These are phyloP conservation scores for Lophius americanus DNA, from an alignment of 2,797 vertebrate species.

Conservation along the genomic window DNA sequence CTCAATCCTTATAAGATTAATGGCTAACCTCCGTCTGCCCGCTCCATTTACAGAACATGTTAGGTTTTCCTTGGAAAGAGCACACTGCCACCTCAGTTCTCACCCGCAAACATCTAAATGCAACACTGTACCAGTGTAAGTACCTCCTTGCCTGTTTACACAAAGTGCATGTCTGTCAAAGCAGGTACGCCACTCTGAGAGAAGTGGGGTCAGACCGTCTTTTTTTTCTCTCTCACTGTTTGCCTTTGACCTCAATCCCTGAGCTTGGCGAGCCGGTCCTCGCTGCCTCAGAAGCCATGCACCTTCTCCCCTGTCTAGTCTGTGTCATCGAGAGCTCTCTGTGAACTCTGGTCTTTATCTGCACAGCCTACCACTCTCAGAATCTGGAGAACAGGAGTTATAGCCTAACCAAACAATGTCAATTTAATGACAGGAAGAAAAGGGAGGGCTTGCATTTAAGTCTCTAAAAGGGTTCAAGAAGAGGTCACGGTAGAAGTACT, in stretches of 20 bases:
- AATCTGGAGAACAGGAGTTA: constrained; percentile 29
- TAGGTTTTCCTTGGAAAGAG: constrained; percentile 64
- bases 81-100: constrained; percentile 75
- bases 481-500: constrained; percentile 12
- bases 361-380: constrained; percentile 18
- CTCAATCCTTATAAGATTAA: constrained; percentile 72
- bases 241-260: constrained; percentile 65
- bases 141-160: constrained; percentile 59
- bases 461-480: constrained; percentile 27
- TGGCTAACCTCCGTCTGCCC: constrained; percentile 68
- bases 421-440: constrained; percentile 33
- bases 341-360: constrained; percentile 50
- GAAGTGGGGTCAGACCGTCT: constrained; percentile 39
- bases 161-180: constrained; percentile 46
- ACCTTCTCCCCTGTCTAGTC: constrained; percentile 18
- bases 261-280: constrained; percentile 13
- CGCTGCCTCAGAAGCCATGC: constrained; percentile 10
- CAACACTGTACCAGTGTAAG: constrained; percentile 48
- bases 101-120: constrained; percentile 57
- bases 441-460: background rate
- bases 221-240: background rate
- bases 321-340: constrained; percentile 20
- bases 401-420: constrained; percentile 23
- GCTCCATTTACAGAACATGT: constrained; percentile 66
- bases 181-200: constrained; percentile 14